Evolutionary conservation across 2,113 vertebrate species (phyloP).

Genomic region (Leptocoma aspasia): DNA sequence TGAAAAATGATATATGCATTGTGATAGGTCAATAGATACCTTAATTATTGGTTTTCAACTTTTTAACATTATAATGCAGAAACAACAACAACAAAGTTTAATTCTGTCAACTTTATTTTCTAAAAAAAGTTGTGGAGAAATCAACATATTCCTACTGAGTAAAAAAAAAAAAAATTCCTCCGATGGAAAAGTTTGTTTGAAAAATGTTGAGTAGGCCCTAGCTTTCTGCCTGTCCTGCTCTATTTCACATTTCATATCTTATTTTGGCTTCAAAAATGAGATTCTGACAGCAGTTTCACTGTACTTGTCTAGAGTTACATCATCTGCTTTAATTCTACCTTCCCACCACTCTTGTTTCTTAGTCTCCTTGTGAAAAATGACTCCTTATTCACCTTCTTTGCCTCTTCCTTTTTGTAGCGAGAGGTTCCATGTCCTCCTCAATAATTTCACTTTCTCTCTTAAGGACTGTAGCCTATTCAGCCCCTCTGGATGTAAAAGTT

Average conservation of each 20-base stretch:
- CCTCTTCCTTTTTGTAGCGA: not conserved
- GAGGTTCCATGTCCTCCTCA: not conserved
- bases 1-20: not conserved
- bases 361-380: not conserved
- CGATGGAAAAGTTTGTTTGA: not conserved
- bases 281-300: not conserved
- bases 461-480: not conserved
- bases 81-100: not conserved
- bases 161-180: not conserved
- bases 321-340: not conserved
- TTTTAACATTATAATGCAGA: not conserved
- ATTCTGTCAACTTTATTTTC: not conserved
- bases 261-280: not conserved
- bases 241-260: not conserved
- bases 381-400: not conserved
- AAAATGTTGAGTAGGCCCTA: not conserved
- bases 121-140: not conserved
- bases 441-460: not conserved
- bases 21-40: not conserved
- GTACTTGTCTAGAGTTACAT: not conserved
- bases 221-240: not conserved
- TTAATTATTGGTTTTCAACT: not conserved
- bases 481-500: not conserved
- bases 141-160: not conserved
- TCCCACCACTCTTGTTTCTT: not conserved